Evolutionary conservation across 2,888 invertebrate species (phyloP).

Genomic region (Camptogramma bilineatum): DNA sequence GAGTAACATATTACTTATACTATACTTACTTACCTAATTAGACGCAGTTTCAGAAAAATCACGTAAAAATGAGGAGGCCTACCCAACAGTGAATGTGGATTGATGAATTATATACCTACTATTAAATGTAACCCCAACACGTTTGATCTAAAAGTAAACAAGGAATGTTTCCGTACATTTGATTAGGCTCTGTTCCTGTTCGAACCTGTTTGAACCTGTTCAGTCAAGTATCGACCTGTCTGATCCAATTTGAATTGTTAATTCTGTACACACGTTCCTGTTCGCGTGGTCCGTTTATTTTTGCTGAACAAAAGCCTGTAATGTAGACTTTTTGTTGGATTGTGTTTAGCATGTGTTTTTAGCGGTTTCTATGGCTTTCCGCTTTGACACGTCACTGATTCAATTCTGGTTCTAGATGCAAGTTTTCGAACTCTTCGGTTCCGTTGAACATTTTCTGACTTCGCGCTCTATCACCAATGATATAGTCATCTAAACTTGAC

Average conservation of each 20-base stretch:
- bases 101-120: not conserved
- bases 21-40: no score
- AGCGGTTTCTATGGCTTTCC: not conserved
- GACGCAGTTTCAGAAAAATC: not conserved
- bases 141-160: constrained; percentile 17
- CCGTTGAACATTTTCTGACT: no score
- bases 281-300: constrained; percentile 24
- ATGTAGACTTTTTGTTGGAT: not conserved
- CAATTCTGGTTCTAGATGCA: no score
- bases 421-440: no score
- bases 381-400: not conserved
- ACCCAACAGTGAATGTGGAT: not conserved
- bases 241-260: constrained; percentile 44
- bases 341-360: not conserved
- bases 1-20: no score
- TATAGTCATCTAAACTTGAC: no score
- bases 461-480: no score
- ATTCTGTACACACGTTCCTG: constrained; percentile 31
- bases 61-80: not conserved
- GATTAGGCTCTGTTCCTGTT: constrained; percentile 29
- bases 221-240: constrained; percentile 32
- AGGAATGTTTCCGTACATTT: constrained; percentile 30
- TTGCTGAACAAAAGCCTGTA: constrained; percentile 8
- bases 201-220: constrained; percentile 20
- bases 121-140: not conserved